Base-by-base conservation (phyloP, 2,113 vertebrate genomes). In the Centropristis striata region DNA sequence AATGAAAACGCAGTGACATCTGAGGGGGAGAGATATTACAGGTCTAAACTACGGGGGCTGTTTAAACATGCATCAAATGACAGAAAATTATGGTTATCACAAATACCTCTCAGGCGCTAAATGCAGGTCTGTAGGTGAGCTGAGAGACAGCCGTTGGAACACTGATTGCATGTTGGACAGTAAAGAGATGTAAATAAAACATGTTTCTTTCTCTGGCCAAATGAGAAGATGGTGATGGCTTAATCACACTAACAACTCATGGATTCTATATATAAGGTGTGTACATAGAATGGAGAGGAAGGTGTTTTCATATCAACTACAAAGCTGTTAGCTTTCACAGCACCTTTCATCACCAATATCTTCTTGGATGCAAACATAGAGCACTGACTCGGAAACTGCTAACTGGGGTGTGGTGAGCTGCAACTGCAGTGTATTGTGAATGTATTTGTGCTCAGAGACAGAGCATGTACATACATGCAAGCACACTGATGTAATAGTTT, bases 1-100 rank as follows among this genome's bases (percentile, higher is more conserved):
- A 94, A 94, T 92, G 92, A 94, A 93, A 93, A 94, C 28, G 32
- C 85, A 85, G 88, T 28, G 82, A 91, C 88, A 86, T 90, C 86
- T 84, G 59, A 91, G 75, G 74, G 64, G 71, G 47, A 61, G 55
- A 68, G 63, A 82, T 67, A 89, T 88, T 92, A 88, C 63, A 90
- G 86, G 90, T 90, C 87, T 83, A 50, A 90, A 84, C 76, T 71
- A 21, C 67, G 4, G 79, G 75, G 82, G 75, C 55, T 90, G 90
- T 89, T 90, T 91, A 74, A 69, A 91, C 75, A 63, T 59, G 79
- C 78, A 85, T 86, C 46, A 75, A 79, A 75, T 92, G 88, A 70
- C 72, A 78, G 88, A 90, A 91, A 92, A 90, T 92, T 79, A 92
- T 88, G 85, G 93, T 88, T 89, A 90, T 94, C 89, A 67, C 54